Conservation (phyloP, 2,113 vertebrate species). For the Arothron firmamentum region DNA sequence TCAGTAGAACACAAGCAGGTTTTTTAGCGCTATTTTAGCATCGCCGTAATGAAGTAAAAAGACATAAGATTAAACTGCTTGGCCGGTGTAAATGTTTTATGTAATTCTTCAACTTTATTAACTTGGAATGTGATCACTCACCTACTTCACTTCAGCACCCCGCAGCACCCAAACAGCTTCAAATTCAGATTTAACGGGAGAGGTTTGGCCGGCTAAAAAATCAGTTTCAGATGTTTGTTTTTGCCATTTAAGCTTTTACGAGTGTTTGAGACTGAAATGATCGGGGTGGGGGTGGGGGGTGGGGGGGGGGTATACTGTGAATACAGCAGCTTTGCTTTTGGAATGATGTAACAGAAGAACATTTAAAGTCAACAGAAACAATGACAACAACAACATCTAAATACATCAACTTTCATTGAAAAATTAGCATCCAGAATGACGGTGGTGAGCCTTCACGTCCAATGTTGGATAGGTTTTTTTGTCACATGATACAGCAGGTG, state of each 20-base stretch:
- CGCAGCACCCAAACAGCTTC: not conserved
- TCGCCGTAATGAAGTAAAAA: not conserved
- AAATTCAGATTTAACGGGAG: not conserved
- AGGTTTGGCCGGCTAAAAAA: not conserved
- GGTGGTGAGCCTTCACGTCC: constrained; percentile 4
- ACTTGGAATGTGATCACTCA: not conserved
- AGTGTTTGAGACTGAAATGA: not conserved
- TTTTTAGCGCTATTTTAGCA: not conserved
- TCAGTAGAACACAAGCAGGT: no score
- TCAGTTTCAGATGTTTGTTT: constrained; percentile 14
- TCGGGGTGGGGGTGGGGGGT: no score
- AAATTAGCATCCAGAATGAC: constrained; percentile 13
- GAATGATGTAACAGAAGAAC: constrained; percentile 6
- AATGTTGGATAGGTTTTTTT: constrained; percentile 36
- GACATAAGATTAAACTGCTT: not conserved
- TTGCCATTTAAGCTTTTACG: not conserved
- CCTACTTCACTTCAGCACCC: not conserved
- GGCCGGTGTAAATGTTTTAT: not conserved
- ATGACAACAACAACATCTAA: no score
- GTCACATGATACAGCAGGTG: constrained; percentile 68
- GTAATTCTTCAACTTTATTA: not conserved
- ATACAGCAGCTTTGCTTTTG: not conserved
- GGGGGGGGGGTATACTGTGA: not conserved
- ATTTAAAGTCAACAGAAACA: no score
- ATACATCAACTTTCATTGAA: not conserved